phyloP scores from a whole-genome alignment of 2,113 vertebrate species.

The Rhinolophus ferrumequinum region DNA sequence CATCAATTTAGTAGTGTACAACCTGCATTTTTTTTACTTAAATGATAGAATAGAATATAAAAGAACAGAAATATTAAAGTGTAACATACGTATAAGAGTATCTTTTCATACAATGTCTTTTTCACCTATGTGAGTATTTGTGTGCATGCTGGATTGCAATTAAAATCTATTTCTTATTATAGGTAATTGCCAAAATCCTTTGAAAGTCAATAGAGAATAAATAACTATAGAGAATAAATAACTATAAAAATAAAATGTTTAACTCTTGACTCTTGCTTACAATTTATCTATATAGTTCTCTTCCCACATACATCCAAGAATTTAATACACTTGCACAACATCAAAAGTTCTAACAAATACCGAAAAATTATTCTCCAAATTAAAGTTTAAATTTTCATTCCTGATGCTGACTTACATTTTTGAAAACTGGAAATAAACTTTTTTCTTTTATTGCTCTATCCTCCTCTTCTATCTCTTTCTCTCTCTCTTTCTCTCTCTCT shows the following conservation, averaged over 20 bases:
- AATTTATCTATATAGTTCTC: background rate
- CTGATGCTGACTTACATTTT: background rate
- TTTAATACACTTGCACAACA: background rate
- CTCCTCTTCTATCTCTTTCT: background rate
- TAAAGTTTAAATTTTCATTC: slow-evolving; percentile 44
- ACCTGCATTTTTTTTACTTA: background rate
- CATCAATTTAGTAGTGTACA: slow-evolving; percentile 5
- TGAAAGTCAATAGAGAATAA: background rate
- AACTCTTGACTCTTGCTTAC: background rate
- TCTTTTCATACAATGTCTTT: slow-evolving; percentile 15
- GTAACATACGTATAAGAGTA: background rate
- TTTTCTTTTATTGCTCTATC: background rate
- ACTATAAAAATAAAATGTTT: background rate
- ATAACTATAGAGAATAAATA: background rate
- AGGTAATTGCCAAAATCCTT: background rate
- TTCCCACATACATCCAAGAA: background rate
- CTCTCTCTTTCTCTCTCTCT: too few relatives aligned
- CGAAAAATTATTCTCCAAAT: background rate
- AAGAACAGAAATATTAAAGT: background rate
- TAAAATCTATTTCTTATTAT: slow-evolving; percentile 36
- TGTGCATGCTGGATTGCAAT: background rate
- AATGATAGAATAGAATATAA: slow-evolving; percentile 8
- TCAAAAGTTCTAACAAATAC: slow-evolving; percentile 1
- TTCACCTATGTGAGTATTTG: background rate
- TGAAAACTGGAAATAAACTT: slow-evolving; percentile 15